Base-by-base conservation (phyloP, 53 echinoderm and acorn worm genomes). In the Henricia sp. region DNA sequence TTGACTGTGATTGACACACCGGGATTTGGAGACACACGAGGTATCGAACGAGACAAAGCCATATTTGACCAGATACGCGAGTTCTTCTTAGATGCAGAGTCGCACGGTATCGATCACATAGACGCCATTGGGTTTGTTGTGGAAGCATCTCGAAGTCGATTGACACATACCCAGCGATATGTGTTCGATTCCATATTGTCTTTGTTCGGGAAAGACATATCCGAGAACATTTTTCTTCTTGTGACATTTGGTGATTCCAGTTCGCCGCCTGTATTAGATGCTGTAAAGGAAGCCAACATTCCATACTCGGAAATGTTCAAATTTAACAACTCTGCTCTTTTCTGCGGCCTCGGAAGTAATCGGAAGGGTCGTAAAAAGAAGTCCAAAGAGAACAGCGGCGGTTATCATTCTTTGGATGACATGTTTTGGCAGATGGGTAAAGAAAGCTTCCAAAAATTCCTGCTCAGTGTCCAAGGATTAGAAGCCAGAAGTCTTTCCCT, bases 1-100 rank as follows among this genome's bases (percentile, higher is more conserved):
- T 50, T 90, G 24, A 82, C 92, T 11, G 44, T 92, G 13, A 92
- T 92, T 33, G 92, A 92, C 57, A 92, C 92, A 12, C 92, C 92
- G 1, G 92, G 92, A 35, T 89, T 92, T 63, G 92, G 92, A 28
- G 92, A 92, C 75, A 93, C 86, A 4, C 67, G 83, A 1, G 93
- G 93, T 52, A 71, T 93, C 24, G 23, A 70, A 52, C 68, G 90
- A 40, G 93, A 93, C 30, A 82, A 93, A 51, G 86, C 11, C 0
- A 93, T 90, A 74, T 64, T 86, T 52, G 86, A 90, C 11, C 83
- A 90, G 32, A 90, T 93, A 1, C 83, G 82, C 4, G 71, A 56
- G 40, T 90, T 90, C 52, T 90, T 90, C 71, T 51, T 48, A 11
- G 62, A 77, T 63, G 28, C 68, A 1, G 83, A 64, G 14, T 43